These are phyloP conservation scores for Helostoma temminkii DNA, from an alignment of 2,797 vertebrate species.

Conservation along the genomic window DNA sequence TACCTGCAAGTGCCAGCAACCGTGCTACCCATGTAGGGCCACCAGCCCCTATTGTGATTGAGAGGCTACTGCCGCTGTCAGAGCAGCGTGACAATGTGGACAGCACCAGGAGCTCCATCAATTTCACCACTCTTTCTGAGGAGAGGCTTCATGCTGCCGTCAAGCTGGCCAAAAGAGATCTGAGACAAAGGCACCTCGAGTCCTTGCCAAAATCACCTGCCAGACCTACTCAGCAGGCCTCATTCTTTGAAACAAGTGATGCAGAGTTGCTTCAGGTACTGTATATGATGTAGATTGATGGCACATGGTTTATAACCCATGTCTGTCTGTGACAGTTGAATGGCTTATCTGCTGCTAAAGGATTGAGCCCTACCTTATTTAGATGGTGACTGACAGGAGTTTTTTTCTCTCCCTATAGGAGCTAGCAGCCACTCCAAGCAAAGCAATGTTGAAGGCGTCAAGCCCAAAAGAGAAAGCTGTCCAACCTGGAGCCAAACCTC, in stretches of 20 bases:
- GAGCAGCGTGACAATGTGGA: constrained; percentile 51
- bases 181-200: constrained; percentile 82
- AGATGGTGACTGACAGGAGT: background rate
- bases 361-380: background rate
- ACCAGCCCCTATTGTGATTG: constrained; percentile 90
- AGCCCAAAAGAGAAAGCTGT: constrained; percentile 65
- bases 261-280: constrained; percentile 64
- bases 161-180: constrained; percentile 90
- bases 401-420: constrained; percentile 53
- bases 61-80: constrained; percentile 83
- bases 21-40: constrained; percentile 82
- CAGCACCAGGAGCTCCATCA: constrained; percentile 76
- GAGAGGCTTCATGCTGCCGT: constrained; percentile 89
- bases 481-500: constrained; percentile 63
- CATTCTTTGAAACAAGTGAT: constrained; percentile 56
- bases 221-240: constrained; percentile 44
- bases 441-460: constrained; percentile 50
- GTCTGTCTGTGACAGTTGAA: background rate
- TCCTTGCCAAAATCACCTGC: constrained; percentile 44
- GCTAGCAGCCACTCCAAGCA: constrained; percentile 36
- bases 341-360: background rate
- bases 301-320: background rate
- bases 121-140: constrained; percentile 91
- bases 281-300: background rate
- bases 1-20: constrained; percentile 82